Evolutionary conservation across 2,113 vertebrate species (phyloP).

Genomic region (Physeter macrocephalus): DNA sequence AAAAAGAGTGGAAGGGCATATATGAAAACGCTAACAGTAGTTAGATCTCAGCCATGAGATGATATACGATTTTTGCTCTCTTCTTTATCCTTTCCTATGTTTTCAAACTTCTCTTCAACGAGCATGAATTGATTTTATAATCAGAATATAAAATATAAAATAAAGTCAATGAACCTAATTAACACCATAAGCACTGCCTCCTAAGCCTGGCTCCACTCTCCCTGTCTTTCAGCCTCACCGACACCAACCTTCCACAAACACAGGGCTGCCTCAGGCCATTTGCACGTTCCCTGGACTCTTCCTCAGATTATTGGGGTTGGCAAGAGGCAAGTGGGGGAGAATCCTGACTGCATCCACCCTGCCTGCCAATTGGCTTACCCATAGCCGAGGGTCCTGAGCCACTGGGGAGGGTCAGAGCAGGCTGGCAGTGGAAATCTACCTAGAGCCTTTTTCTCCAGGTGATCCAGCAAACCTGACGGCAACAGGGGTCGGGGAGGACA

Average conservation of each 20-base stretch:
- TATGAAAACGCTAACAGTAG: neutral
- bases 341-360: neutral
- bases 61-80: neutral
- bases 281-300: neutral
- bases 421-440: neutral
- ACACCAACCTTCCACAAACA: neutral
- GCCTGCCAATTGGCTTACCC: neutral
- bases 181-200: neutral
- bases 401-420: too few species aligned
- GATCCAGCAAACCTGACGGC: neutral
- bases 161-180: neutral
- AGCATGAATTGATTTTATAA: neutral
- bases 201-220: neutral
- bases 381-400: neutral
- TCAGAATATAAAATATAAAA: neutral
- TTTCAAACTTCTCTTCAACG: neutral
- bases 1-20: neutral
- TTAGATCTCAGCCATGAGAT: neutral
- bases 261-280: neutral
- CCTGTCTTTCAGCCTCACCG: neutral
- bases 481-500: rapidly evolving
- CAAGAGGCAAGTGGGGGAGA: neutral
- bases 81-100: neutral
- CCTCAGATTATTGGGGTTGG: neutral
- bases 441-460: too few species aligned